Base-by-base conservation (phyloP, 2,797 vertebrate genomes). In the Florisuga fusca region DNA sequence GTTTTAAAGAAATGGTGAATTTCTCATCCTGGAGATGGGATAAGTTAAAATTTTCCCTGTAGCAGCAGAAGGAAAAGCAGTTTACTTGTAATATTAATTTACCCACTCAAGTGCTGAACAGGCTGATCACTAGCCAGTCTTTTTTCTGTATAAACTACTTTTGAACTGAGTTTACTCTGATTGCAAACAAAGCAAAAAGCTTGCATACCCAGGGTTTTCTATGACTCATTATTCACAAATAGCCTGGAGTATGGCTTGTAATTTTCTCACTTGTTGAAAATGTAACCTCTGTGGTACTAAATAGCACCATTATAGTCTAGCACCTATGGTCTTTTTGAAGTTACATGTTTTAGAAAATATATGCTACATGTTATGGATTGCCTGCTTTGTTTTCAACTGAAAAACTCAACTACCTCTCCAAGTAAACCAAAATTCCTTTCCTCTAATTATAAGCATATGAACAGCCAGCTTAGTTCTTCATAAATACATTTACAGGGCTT, bases 401-500 rank as follows among this genome's bases (percentile, higher is more conserved):
- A 91, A 96, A 91, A 48, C 25, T 91, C 41, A 53, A 27, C 45
- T 15, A 78, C 6, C 4, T 29, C 19, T 31, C n/a, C 29, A 87
- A 73, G 68, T 71, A 93, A 97, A 90, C 31, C 33, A 93, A 91
- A 96, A 96, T 80, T 87, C 78, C 55, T 46, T 89, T 89, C 75
- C 55, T 88, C 80, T 95, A 94, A 95, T 91, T 93, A 87, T 84
- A 96, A 90, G 64, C 89, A 96, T 94, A 91, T 90, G 69, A 94
- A 79, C 81, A 93, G n/a, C 50, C 77, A 94, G 75, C 48, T 94
- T 94, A 94, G 88, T 96, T 96, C 90, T 97, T 96, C 77, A 78
- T 91, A 91, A 96, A 95, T 96, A 91, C 90, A 95, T 96, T 96
- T 97, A 96, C 50, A 90, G 27, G 84, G 94, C 46, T 58, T 77